Conservation (phyloP, 2,797 vertebrate species). For the Falco concolor region DNA sequence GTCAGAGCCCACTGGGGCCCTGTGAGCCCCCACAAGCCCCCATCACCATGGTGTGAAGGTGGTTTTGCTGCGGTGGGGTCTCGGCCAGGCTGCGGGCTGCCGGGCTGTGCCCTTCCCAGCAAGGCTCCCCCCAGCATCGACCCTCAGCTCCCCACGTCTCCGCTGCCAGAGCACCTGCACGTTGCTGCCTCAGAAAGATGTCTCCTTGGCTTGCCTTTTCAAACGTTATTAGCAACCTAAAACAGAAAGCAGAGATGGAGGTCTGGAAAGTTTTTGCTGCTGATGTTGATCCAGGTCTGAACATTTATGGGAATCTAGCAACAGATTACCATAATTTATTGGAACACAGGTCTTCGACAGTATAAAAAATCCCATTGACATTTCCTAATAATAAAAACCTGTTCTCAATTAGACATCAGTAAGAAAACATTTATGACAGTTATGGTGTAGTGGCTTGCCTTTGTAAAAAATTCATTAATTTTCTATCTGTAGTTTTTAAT, state of each 20-base stretch:
- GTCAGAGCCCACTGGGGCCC: fast-evolving
- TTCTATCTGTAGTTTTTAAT: background rate
- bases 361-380: background rate
- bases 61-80: fast-evolving
- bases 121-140: fast-evolving
- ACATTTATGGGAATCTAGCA: background rate
- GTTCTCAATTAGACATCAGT: background rate
- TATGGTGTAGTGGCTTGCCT: background rate
- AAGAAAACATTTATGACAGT: background rate
- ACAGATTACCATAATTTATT: background rate
- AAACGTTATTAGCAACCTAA: background rate
- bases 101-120: background rate
- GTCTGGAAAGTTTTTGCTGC: background rate
- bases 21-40: fast-evolving
- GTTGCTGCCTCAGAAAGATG: background rate
- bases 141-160: fast-evolving
- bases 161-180: background rate
- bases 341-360: background rate
- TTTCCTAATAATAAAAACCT: background rate
- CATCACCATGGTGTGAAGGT: fast-evolving
- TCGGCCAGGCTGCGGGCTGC: background rate
- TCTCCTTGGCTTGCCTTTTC: background rate
- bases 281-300: background rate
- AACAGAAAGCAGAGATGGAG: background rate
- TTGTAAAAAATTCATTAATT: background rate